Percentiles rank a stretch among this genome's conserved stretches.
These are phyloP conservation scores for Lytechinus pictus DNA, from an alignment of 35 echinoderm and acorn worm species.

Conservation along the genomic window DNA sequence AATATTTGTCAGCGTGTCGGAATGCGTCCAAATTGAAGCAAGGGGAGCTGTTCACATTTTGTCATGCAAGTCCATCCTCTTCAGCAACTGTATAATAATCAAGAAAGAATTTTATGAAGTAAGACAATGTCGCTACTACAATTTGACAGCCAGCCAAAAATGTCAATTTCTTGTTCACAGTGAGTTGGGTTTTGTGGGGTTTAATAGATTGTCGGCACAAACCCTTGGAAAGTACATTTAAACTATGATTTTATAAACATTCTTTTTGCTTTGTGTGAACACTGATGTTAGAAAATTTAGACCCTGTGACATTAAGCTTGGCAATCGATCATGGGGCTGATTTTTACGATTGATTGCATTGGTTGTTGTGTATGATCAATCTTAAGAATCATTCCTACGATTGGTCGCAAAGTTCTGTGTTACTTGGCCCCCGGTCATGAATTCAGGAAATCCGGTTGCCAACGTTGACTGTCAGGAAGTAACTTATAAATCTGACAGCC, in stretches of 20 bases:
- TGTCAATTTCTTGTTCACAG: background rate
- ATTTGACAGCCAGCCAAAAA: background rate
- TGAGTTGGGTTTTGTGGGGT: background rate
- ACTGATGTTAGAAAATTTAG: no score
- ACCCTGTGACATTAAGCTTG: no score
- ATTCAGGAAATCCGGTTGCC: slow-evolving; percentile 8
- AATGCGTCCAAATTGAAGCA: background rate
- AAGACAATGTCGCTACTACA: background rate
- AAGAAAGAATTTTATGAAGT: background rate
- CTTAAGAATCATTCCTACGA: no score
- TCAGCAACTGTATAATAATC: no score
- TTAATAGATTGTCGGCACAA: no score
- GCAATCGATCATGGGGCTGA: no score
- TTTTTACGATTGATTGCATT: no score
- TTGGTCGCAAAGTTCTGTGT: no score
- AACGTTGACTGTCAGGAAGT: background rate
- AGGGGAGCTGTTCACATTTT: background rate
- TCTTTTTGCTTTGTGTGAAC: no score
- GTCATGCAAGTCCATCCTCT: background rate
- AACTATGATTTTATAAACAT: no score
- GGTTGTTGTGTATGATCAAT: no score
- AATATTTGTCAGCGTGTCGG: background rate
- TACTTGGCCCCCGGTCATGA: background rate
- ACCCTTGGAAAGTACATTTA: no score
- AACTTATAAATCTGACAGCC: slow-evolving; percentile 1